These are phyloP conservation scores for Dermatemys mawii DNA, from an alignment of 2,113 vertebrate genomes.

Conservation along the genomic window DNA sequence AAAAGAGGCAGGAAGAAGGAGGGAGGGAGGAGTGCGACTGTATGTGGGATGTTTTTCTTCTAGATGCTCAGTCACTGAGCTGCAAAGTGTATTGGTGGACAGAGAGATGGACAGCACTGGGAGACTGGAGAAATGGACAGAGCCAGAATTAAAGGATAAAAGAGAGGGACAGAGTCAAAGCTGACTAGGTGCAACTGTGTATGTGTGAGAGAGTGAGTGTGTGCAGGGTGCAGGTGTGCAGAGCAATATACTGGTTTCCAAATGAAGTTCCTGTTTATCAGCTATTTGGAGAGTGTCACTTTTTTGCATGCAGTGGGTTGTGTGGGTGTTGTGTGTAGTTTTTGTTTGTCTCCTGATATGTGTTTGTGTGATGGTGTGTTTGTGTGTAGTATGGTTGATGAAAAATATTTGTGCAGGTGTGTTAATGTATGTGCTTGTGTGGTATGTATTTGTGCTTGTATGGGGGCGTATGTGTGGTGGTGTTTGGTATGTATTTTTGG, in stretches of 20 bases:
- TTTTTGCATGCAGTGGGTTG: neutral
- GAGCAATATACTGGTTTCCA: neutral
- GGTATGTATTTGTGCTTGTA: neutral
- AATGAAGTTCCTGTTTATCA: neutral
- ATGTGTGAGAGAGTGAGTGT: too few species aligned
- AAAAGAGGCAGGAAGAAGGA: neutral
- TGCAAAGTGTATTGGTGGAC: rapidly evolving
- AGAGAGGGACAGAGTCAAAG: neutral
- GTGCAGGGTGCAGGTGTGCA: rapidly evolving
- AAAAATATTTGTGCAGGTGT: slow-evolving; percentile 55
- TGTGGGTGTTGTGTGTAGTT: neutral
- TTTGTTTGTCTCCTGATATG: slow-evolving; percentile 35
- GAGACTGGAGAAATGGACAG: neutral
- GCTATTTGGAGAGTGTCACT: neutral
- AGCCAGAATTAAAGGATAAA: neutral
- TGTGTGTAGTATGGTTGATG: slow-evolving; percentile 43
- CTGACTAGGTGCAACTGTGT: neutral
- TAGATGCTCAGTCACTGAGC: neutral
- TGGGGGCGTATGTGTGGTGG: neutral
- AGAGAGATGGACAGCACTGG: neutral
- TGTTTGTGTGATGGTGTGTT: neutral
- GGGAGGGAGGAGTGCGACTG: neutral
- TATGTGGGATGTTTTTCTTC: neutral
- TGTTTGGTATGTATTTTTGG: too few species aligned
- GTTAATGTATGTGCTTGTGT: slow-evolving; percentile 20